Evolutionary conservation across 2,113 vertebrate species (phyloP).

Genomic region (Aphyosemion australe): DNA sequence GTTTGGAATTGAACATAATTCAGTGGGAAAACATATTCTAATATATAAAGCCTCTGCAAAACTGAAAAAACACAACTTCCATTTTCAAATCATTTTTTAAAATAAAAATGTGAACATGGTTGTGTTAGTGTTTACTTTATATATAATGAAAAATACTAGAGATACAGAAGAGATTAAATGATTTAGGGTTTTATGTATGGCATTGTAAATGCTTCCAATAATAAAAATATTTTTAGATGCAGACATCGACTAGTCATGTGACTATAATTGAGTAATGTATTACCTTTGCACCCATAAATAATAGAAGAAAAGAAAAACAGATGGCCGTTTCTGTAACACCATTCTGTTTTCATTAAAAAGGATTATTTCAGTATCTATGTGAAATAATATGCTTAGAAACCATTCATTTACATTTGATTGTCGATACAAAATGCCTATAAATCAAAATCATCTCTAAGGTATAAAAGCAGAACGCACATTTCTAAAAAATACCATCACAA

Average conservation of each 20-base stretch:
- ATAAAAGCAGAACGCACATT: slow-evolving; percentile 71
- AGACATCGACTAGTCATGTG: slow-evolving; percentile 45
- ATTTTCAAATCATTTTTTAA: slow-evolving; percentile 27
- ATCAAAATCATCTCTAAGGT: slow-evolving; percentile 76
- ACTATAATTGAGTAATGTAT: slow-evolving; percentile 29
- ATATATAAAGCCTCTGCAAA: slow-evolving; percentile 33
- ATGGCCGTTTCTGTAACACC: slow-evolving; percentile 57
- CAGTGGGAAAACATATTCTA: slow-evolving; percentile 33
- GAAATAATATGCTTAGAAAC: slow-evolving; percentile 77
- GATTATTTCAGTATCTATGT: slow-evolving; percentile 65
- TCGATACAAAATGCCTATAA: slow-evolving; percentile 82
- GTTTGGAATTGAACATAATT: slow-evolving; percentile 53
- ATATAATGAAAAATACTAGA: slow-evolving; percentile 47
- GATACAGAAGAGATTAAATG: slow-evolving; percentile 51
- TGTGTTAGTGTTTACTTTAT: slow-evolving; percentile 45
- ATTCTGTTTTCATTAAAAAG: slow-evolving; percentile 64
- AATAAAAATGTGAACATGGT: slow-evolving; percentile 38
- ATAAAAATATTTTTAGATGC: slow-evolving; percentile 52
- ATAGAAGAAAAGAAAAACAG: slow-evolving; percentile 50
- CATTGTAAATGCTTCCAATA: slow-evolving; percentile 40
- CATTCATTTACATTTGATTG: slow-evolving; percentile 81
- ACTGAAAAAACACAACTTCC: slow-evolving; percentile 21
- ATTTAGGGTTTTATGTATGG: slow-evolving; percentile 41
- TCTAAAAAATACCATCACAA: slow-evolving; percentile 76
- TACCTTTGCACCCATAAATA: slow-evolving; percentile 32